Evolutionary conservation across 2,888 invertebrate genomes (phyloP).

Genomic region (Apotomis capreana): DNA sequence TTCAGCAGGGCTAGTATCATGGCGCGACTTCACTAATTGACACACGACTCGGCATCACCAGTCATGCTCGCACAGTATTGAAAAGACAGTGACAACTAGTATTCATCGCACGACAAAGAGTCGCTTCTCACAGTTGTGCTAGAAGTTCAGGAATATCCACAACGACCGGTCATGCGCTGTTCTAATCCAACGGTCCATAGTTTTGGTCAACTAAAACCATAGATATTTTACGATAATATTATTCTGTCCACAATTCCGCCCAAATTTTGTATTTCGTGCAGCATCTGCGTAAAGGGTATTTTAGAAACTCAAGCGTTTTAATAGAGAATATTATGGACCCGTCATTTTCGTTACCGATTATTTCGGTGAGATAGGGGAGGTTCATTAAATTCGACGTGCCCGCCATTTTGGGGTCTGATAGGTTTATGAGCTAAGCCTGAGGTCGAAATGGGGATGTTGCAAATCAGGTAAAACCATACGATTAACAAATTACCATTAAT

Average conservation of each 20-base stretch:
- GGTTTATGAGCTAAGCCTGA: constrained; percentile 18
- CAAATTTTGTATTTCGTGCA: background rate
- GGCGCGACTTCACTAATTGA: no score
- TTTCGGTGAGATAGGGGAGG: constrained; percentile 35
- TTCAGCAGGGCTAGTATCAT: no score
- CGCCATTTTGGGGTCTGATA: constrained; percentile 25
- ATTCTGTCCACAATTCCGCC: constrained; percentile 7
- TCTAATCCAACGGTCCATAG: no score
- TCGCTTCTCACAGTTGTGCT: no score
- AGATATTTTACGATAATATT: background rate
- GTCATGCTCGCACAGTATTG: no score
- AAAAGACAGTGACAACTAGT: no score
- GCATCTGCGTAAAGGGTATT: constrained; percentile 31
- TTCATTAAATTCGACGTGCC: constrained; percentile 34
- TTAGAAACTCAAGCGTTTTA: constrained; percentile 38
- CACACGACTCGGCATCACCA: no score
- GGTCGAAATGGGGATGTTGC: constrained; percentile 4
- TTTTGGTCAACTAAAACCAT: background rate
- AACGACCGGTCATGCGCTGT: no score
- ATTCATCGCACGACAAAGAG: no score
- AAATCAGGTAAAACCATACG: background rate
- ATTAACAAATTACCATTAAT: no score
- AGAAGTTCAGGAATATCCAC: no score
- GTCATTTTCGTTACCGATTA: constrained; percentile 39
- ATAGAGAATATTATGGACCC: constrained; percentile 41